Conservation (phyloP, 2,797 vertebrate species). For the Propithecus perrieri region DNA sequence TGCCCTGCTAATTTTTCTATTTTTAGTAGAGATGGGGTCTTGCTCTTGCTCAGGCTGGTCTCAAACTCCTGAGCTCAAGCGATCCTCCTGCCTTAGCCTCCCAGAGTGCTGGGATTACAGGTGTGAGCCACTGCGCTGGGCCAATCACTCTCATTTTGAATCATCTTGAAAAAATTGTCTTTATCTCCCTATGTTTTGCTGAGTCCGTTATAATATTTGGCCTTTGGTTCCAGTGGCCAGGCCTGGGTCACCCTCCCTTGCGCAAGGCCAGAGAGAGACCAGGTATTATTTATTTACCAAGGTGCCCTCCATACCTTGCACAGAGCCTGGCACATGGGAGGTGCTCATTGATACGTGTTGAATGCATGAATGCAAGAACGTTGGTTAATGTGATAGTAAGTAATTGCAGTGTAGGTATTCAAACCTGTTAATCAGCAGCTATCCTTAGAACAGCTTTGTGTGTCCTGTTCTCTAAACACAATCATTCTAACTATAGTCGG, state of each 20-base stretch:
- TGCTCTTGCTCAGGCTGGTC: no score
- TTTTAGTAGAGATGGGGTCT: no score
- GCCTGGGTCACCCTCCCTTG: neutral
- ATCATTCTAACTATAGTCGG: neutral
- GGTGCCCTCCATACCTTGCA: fast-evolving
- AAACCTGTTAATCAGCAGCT: neutral
- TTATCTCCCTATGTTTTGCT: no score
- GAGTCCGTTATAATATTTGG: no score
- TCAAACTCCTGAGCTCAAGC: no score
- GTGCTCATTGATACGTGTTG: fast-evolving
- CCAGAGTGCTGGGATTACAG: no score
- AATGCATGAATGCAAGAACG: neutral
- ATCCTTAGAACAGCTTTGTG: neutral
- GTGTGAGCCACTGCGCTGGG: no score
- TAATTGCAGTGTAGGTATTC: neutral
- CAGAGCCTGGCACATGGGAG: no score
- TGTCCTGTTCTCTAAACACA: neutral
- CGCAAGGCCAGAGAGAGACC: neutral
- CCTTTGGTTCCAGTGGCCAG: neutral
- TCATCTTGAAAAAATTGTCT: no score
- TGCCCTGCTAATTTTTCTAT: no score
- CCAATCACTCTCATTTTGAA: no score
- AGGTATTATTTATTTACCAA: neutral
- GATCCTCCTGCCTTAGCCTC: no score
- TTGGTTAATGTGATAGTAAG: fast-evolving